phyloP scores from a whole-genome alignment of 2,113 vertebrate genomes.

The Notarius lentiginosus region DNA sequence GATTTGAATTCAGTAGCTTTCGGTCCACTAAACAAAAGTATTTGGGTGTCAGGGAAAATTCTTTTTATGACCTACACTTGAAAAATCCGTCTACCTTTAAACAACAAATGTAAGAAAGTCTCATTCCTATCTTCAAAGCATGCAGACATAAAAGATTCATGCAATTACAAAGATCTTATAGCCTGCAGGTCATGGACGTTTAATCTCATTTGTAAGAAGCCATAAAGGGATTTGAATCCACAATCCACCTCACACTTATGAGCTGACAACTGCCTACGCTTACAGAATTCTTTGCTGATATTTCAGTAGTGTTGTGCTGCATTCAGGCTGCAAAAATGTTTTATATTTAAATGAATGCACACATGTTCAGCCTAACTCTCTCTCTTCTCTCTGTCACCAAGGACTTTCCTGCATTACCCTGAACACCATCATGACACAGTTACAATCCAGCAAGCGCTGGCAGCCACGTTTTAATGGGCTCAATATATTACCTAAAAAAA shows the following conservation, averaged over 20 bases:
- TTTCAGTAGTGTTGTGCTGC: neutral
- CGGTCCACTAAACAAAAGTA: too few species aligned
- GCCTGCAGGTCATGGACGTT: neutral
- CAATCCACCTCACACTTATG: neutral
- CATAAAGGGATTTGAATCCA: neutral
- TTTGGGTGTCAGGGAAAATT: too few species aligned
- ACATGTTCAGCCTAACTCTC: neutral
- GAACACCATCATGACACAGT: neutral
- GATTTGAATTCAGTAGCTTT: too few species aligned
- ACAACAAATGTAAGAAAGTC: neutral
- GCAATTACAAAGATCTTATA: conserved; percentile 11
- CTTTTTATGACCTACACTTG: too few species aligned
- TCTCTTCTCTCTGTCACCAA: neutral
- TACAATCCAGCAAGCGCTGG: neutral
- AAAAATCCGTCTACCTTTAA: neutral
- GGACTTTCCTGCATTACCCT: neutral
- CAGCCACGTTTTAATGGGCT: conserved; percentile 11
- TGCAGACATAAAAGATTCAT: neutral
- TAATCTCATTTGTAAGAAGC: neutral
- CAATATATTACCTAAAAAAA: neutral
- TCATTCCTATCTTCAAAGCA: neutral
- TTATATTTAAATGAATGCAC: neutral
- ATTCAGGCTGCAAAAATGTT: neutral
- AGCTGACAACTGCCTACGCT: neutral
- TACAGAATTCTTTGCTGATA: neutral